Conservation (phyloP, 2,113 vertebrate genomes). For the Erinaceus europaeus region DNA sequence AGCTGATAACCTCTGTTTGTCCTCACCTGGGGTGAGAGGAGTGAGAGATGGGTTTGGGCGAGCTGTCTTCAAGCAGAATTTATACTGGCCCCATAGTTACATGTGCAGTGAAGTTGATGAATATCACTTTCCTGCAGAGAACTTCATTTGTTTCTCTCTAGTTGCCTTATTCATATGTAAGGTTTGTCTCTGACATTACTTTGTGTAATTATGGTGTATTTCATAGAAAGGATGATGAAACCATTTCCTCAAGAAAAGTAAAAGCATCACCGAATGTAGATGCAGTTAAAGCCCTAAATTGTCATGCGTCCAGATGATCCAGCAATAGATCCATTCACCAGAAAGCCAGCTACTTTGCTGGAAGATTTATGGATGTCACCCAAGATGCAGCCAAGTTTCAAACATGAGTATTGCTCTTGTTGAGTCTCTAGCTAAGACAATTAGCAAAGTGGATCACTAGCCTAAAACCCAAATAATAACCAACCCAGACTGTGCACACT, state of each 20-base stretch:
- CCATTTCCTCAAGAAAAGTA: conserved; percentile 55
- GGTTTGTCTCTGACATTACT: conserved; percentile 54
- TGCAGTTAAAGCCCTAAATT: conserved; percentile 50
- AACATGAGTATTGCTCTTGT: conserved; percentile 15
- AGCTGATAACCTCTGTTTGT: conserved; percentile 1
- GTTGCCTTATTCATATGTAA: conserved; percentile 42
- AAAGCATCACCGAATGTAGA: conserved; percentile 56
- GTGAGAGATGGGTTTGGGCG: neutral
- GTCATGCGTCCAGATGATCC: conserved; percentile 18
- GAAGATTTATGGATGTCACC: conserved; percentile 30
- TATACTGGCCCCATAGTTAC: neutral
- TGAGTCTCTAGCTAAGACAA: neutral
- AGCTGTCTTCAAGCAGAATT: neutral
- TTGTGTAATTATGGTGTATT: conserved; percentile 48
- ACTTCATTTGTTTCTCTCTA: neutral
- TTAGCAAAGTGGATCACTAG: neutral
- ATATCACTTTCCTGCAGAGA: neutral
- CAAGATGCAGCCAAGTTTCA: conserved; percentile 23
- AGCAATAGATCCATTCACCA: conserved; percentile 44
- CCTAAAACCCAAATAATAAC: neutral
- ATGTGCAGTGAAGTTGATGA: neutral
- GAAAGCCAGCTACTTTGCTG: conserved; percentile 46
- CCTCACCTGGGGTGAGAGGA: neutral
- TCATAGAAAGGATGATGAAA: conserved; percentile 56
- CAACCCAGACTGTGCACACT: neutral